Evolutionary conservation across 2,888 invertebrate genomes (phyloP).

Genomic region (Caenorhabditis sp.): DNA sequence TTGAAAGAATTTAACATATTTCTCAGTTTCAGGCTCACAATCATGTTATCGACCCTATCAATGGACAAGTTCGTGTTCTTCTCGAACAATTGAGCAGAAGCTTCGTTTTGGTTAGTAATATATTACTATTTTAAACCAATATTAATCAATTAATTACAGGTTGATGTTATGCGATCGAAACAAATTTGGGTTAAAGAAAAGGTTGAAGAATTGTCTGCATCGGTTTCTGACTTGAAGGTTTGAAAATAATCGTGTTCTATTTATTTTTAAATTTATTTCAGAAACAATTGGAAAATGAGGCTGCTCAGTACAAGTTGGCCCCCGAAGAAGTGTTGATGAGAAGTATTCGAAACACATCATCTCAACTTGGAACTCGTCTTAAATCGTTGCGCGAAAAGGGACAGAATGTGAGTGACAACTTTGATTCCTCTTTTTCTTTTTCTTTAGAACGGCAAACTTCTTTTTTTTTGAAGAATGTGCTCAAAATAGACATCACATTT

Average conservation of each 20-base stretch:
- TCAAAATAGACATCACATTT: background rate
- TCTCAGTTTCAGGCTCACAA: constrained; percentile 45
- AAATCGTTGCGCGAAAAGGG: constrained; percentile 37
- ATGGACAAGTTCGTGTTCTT: constrained; percentile 34
- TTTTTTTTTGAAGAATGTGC: no score
- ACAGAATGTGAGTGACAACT: constrained; percentile 22
- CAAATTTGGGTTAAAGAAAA: constrained; percentile 48
- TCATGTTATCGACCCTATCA: constrained; percentile 48
- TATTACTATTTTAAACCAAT: constrained; percentile 1
- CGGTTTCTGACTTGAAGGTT: constrained; percentile 46
- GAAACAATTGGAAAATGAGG: constrained; percentile 39
- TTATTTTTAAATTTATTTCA: background rate
- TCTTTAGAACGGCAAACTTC: no score
- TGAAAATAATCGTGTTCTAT: background rate
- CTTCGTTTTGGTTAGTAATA: constrained; percentile 36
- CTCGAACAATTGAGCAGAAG: constrained; percentile 48
- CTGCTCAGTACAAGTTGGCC: constrained; percentile 32
- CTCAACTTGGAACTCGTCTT: constrained; percentile 27
- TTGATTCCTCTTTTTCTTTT: no score
- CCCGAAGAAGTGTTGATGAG: constrained; percentile 53
- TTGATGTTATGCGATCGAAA: constrained; percentile 45
- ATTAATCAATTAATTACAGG: constrained; percentile 7
- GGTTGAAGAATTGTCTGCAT: constrained; percentile 37
- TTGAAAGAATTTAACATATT: background rate
- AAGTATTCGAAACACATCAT: constrained; percentile 38